Evolutionary conservation across 2,113 vertebrate species (phyloP).

Genomic region (Silurus meridionalis): DNA sequence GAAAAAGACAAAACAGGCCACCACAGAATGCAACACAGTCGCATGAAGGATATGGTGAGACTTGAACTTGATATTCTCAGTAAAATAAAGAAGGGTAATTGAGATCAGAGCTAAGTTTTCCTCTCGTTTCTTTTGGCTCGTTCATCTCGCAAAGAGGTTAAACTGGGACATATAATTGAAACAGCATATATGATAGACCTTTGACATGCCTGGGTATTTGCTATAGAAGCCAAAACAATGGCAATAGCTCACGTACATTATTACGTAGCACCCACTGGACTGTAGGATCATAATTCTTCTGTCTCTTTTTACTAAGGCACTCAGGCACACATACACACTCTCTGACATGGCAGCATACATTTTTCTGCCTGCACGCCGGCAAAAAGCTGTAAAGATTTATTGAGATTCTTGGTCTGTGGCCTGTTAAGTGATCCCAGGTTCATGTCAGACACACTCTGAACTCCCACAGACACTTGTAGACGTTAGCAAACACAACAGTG

Average conservation of each 20-base stretch:
- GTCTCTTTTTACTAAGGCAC: conserved; percentile 5
- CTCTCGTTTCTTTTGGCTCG: neutral
- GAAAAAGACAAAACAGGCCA: neutral
- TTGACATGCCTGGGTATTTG: neutral
- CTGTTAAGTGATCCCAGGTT: conserved; percentile 49
- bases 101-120: conserved; percentile 1
- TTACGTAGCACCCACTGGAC: neutral
- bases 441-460: conserved; percentile 51
- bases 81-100: neutral
- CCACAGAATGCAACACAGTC: neutral
- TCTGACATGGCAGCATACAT: conserved; percentile 22
- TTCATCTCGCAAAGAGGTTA: neutral
- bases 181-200: conserved; percentile 1
- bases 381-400: conserved; percentile 51
- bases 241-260: neutral
- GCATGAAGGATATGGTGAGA: conserved; percentile 30
- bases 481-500: conserved; percentile 36
- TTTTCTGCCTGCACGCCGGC: conserved; percentile 23
- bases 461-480: conserved; percentile 44
- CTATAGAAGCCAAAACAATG: neutral
- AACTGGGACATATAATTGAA: neutral
- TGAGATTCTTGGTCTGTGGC: conserved; percentile 38
- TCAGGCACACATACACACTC: conserved; percentile 15
- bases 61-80: conserved; percentile 23
- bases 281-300: neutral